Conservation (phyloP, 2,888 invertebrate species). For the Drosophila ustulata region DNA sequence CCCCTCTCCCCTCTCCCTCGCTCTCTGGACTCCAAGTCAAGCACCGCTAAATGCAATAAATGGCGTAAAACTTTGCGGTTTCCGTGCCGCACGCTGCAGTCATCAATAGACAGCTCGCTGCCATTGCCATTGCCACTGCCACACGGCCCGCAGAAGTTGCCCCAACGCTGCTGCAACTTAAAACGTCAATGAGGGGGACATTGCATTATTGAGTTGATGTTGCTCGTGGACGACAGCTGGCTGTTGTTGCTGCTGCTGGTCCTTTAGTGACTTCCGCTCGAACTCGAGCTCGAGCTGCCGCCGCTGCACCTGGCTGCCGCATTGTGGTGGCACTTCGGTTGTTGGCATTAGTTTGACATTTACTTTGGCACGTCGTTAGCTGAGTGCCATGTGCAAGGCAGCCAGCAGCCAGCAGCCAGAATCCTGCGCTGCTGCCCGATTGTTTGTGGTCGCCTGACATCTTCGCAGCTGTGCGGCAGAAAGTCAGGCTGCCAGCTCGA, state of each 20-base stretch:
- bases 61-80: conserved; percentile 66
- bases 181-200: conserved; percentile 77
- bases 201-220: conserved; percentile 72
- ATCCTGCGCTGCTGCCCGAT: background rate
- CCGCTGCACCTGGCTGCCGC: conserved; percentile 44
- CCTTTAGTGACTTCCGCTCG: conserved; percentile 19
- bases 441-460: no score
- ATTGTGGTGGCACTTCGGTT: conserved; percentile 61
- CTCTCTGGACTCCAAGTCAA: background rate
- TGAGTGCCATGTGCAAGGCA: conserved; percentile 62
- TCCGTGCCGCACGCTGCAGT: conserved; percentile 27
- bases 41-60: conserved; percentile 74
- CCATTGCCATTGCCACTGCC: background rate
- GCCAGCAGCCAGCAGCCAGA: background rate
- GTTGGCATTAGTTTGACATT: conserved; percentile 79
- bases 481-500: no score
- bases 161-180: conserved; percentile 45
- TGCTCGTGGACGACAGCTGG: conserved; percentile 50
- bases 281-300: conserved; percentile 4
- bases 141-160: background rate
- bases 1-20: no score
- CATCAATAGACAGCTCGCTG: conserved; percentile 40
- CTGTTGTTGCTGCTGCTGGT: background rate
- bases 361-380: conserved; percentile 78
- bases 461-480: no score